Base-by-base conservation (phyloP, 2,113 vertebrate genomes). In the Cricetomys ansorgei region DNA sequence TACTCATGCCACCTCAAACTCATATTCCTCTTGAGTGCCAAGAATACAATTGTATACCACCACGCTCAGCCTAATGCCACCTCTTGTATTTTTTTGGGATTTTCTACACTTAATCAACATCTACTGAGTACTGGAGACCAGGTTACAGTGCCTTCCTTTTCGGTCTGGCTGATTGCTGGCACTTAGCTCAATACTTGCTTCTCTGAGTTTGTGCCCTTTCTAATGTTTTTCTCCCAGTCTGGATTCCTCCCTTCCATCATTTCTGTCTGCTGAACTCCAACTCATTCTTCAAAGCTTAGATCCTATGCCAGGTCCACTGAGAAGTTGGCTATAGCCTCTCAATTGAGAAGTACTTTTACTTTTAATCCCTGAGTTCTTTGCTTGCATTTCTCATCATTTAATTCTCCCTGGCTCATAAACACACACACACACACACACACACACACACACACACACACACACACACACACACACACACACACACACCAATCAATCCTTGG, bases 341-440 rank as follows among this genome's bases (percentile, higher is more conserved):
- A 77, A 59, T 70, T n/a, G 70, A 85, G 57, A 80, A 43, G 37
- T 75, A 93, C 29, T 95, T 92, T 95, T 31, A 50, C 34, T 87
- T 94, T 92, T 59, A 96, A 91, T 53, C 23, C 11, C 48, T 84
- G 75, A 75, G 25, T 11, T 80, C 31, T 94, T 94, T 86, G 57
- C 55, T 96, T 96, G 29, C 25, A 73, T 50, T 72, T 93, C 80
- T 73, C 48, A 83, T 87, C 13, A 95, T 89, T 94, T 86, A 94
- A 70, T 94, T 92, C 21, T 79, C 80, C 59, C 27, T 45, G 2
- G 45, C 69, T 94, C 87, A 55, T 90, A n/a, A n/a, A 81, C 29
- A n/a, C 76, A 87, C 17, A 64, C 27, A 10, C 62, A 64, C 4
- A 77, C 72, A 45, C 40, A 25, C 40, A 43, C 72, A 45, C 76